Evolutionary conservation across 2,113 vertebrate species (phyloP).

Genomic region (Gallinago jamesoni): DNA sequence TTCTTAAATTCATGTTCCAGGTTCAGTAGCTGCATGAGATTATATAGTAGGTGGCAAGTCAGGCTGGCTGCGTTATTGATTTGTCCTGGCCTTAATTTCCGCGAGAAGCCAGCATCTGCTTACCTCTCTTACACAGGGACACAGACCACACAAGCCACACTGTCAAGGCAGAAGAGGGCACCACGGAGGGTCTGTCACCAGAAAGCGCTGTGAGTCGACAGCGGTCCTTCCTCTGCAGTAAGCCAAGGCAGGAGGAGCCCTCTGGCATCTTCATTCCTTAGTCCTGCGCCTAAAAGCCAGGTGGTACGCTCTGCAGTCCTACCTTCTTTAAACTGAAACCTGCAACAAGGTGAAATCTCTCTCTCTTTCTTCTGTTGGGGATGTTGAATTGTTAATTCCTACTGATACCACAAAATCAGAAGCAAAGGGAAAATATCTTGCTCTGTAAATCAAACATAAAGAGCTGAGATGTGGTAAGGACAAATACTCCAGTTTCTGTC

Average conservation of each 20-base stretch:
- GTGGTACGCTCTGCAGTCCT: not conserved
- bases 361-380: not conserved
- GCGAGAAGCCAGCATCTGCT: conserved; percentile 18
- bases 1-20: not conserved
- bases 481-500: not conserved
- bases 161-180: not conserved
- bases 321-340: not conserved
- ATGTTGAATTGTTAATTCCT: not conserved
- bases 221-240: not conserved
- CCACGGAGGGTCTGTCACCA: not conserved
- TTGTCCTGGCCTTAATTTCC: not conserved
- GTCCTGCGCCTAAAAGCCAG: not conserved
- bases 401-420: not conserved
- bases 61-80: not conserved
- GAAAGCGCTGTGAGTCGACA: not conserved
- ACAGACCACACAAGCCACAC: not conserved
- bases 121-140: not conserved
- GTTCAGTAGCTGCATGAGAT: not conserved
- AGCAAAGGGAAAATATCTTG: not conserved
- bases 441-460: not conserved
- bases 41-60: not conserved
- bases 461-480: not conserved
- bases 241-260: not conserved
- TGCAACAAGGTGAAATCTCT: not conserved
- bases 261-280: not conserved